Percentiles rank a stretch among this genome's conserved stretches.
Conservation (phyloP, 2,797 vertebrate genomes). For the Anisognathus igniventris region DNA sequence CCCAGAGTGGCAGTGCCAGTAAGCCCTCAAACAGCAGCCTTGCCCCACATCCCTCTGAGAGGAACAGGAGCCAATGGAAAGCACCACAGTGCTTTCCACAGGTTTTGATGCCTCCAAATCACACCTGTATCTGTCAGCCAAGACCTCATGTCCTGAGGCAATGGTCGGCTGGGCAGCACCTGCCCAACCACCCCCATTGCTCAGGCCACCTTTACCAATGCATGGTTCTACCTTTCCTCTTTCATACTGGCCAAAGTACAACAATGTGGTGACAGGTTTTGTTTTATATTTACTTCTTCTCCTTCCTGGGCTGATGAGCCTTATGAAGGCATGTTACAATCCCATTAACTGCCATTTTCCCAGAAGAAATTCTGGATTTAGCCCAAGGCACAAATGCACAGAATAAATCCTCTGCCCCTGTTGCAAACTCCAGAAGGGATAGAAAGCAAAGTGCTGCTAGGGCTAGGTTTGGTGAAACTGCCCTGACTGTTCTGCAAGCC, state of each 20-base stretch:
- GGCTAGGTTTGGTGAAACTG: neutral
- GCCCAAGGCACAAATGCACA: neutral
- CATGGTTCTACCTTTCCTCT: neutral
- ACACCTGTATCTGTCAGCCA: neutral
- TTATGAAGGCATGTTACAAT: neutral
- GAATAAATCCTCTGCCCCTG: neutral
- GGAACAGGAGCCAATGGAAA: neutral
- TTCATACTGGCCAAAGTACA: neutral
- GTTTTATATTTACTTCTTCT: neutral
- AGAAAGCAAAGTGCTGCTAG: neutral
- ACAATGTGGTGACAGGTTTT: accelerated
- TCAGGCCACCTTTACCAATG: neutral
- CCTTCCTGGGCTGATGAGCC: neutral
- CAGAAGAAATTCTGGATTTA: neutral
- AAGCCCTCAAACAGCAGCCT: neutral
- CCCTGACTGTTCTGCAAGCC: neutral
- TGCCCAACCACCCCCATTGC: neutral
- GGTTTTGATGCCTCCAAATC: neutral
- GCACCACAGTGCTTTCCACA: neutral
- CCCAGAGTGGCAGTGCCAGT: neutral
- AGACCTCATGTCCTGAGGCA: neutral
- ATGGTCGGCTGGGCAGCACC: neutral
- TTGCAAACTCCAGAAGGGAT: neutral
- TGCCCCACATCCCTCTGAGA: neutral
- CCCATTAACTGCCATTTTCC: neutral